Evolutionary conservation across 2,113 vertebrate species (phyloP).

Genomic region (Ophthalmolycus amberensis): DNA sequence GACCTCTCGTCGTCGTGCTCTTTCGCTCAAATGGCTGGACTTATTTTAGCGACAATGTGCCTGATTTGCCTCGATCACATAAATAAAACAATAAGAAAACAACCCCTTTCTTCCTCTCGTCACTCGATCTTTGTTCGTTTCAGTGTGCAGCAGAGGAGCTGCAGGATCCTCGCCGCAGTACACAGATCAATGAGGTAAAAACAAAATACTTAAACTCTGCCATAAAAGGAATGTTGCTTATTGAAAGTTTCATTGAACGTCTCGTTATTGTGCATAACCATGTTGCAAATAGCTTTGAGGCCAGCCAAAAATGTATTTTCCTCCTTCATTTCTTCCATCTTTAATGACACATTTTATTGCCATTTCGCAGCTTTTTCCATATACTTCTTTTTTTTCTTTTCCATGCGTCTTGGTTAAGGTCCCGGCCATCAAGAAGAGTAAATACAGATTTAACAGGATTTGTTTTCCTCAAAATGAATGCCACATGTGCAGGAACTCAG

Average conservation of each 20-base stretch:
- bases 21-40: slow-evolving; percentile 38
- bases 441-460: slow-evolving; percentile 75
- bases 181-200: neutral
- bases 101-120: neutral
- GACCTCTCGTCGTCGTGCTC: slow-evolving; percentile 41
- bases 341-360: slow-evolving; percentile 9
- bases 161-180: neutral
- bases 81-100: slow-evolving; percentile 24
- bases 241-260: slow-evolving; percentile 3
- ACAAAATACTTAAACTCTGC: slow-evolving; percentile 24
- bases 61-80: slow-evolving; percentile 19
- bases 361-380: slow-evolving; percentile 29
- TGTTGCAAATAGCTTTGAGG: slow-evolving; percentile 13
- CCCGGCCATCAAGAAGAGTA: slow-evolving; percentile 62
- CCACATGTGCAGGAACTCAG: slow-evolving; percentile 77
- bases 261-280: slow-evolving; percentile 10
- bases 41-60: slow-evolving; percentile 33
- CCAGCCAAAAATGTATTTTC: slow-evolving; percentile 21
- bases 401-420: slow-evolving; percentile 37
- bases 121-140: neutral
- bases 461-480: slow-evolving; percentile 74
- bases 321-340: slow-evolving; percentile 32
- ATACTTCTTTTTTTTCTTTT: slow-evolving; percentile 6
- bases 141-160: neutral
- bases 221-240: slow-evolving; percentile 25